These are phyloP conservation scores for Chrysopa pallens DNA, from an alignment of 1,140 invertebrate genomes.

Conservation along the genomic window DNA sequence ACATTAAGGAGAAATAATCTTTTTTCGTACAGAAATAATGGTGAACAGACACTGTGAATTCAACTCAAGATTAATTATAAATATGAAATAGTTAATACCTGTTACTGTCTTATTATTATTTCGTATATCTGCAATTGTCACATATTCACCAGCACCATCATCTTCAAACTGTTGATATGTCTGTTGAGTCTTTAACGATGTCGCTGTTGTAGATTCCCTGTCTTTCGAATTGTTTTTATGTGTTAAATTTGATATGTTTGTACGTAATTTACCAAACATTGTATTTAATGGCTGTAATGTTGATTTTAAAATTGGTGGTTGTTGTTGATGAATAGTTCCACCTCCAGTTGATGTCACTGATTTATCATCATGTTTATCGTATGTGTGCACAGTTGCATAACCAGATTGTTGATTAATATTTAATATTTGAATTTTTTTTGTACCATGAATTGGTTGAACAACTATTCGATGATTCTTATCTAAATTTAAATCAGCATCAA, in stretches of 20 bases:
- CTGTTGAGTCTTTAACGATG: conserved; percentile 6
- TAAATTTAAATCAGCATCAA: conserved; percentile 1
- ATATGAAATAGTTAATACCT: conserved; percentile 29
- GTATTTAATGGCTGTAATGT: conserved; percentile 34
- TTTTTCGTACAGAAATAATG: no score
- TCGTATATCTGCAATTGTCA: conserved; percentile 63
- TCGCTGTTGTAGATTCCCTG: conserved; percentile 26
- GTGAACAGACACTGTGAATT: not conserved
- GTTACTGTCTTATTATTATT: conserved; percentile 46
- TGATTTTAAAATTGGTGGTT: conserved; percentile 23
- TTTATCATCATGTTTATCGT: not conserved
- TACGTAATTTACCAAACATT: conserved; percentile 42
- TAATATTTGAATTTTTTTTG: no score
- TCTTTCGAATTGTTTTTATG: conserved; percentile 22
- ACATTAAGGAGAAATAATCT: no score
- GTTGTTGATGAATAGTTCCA: conserved; percentile 9
- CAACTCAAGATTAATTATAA: conserved; percentile 13
- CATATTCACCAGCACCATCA: conserved; percentile 49
- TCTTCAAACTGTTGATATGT: conserved; percentile 10
- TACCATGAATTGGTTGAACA: no score
- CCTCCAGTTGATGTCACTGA: conserved; percentile 18
- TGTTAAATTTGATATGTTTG: conserved; percentile 32
- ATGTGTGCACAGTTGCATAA: not conserved
- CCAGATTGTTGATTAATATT: not conserved
- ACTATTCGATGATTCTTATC: not conserved